Evolutionary conservation across 92 coral and sea anemone genomes (phyloP), one percentile per base, ranked within the genome.

Genomic region (Anthopleura xanthogrammica): DNA sequence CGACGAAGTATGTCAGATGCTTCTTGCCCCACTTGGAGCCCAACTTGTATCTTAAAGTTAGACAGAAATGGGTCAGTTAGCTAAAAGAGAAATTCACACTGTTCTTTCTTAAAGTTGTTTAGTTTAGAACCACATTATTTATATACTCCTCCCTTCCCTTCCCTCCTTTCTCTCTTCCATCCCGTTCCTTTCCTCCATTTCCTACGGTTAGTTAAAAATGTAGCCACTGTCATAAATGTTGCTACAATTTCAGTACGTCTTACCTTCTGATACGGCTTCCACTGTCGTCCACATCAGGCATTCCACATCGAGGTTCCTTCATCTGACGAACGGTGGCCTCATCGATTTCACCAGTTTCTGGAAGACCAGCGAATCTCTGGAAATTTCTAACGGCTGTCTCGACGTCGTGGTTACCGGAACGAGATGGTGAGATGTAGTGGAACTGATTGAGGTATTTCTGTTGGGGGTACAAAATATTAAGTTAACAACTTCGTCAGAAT

Each of bases 231-330:
- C 36, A 29, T 29, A 29, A 29, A 29, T 29, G 36, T 1, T 29
- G 36, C 36, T 29, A 29, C 36, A 29, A 29, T 29, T 29, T 29
- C 36, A 29, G 36, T 29, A 29, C 36, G 12, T 80, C 84, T 76
- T 82, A 95, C 73, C 97, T 78, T 71, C 77, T 80, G 24, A 88
- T 79, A 16, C 95, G 85, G 13, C 72, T 52, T 5, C 92, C 97
- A 12, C 79, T 77, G 39, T 39, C 80, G 77, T 81, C 90, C 0
- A 92, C 94, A 80, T 94, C 98, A 48, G 92, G 83, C 80, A 87
- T 88, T 52, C 98, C 98, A 85, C 98, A 95, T 16, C 98, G 94
- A 23, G 97, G 97, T 64, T 88, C 91, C 77, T 86, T 82, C 98
- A 95, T 95, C 79, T 83, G 92, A 56, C 62, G 62, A 56, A 56